Conservation (phyloP, 2,797 vertebrate species). For the Ambastaia sidthimunki region DNA sequence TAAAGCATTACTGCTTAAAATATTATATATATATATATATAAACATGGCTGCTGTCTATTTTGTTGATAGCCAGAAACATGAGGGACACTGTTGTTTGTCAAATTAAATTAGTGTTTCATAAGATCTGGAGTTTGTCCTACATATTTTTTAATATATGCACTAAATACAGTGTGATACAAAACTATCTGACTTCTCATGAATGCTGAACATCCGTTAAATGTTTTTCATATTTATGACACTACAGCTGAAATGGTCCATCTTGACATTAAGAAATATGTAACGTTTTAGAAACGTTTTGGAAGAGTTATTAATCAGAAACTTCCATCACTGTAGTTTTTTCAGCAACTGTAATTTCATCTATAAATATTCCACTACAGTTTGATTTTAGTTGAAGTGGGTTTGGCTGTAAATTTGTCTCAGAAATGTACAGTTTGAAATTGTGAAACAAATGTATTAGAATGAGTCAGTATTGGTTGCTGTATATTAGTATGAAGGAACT, state of each 20-base stretch:
- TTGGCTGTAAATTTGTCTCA: slow-evolving; percentile 36
- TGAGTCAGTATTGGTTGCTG: slow-evolving; percentile 50
- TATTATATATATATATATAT: background rate
- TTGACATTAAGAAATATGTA: background rate
- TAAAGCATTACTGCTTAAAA: background rate
- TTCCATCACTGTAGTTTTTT: background rate
- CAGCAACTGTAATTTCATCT: slow-evolving; percentile 18
- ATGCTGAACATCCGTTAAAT: slow-evolving; percentile 1
- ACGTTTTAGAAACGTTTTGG: background rate
- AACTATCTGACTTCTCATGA: background rate
- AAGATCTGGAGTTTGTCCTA: background rate
- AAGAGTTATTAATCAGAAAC: background rate
- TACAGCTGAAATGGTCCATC: background rate
- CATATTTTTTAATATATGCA: background rate
- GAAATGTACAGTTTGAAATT: slow-evolving; percentile 41
- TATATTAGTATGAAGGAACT: slow-evolving; percentile 30
- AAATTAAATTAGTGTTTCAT: background rate
- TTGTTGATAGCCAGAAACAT: background rate
- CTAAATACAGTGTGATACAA: background rate
- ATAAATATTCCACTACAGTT: slow-evolving; percentile 33
- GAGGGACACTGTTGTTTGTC: background rate
- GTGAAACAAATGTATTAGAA: slow-evolving; percentile 34
- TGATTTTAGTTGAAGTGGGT: slow-evolving; percentile 36
- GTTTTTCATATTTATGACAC: slow-evolving; percentile 1
- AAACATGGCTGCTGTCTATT: background rate